Percentiles rank a stretch among this genome's conserved stretches.
phyloP scores from a whole-genome alignment of 2,888 invertebrate genomes.

The Pollenia griseotomentosa region DNA sequence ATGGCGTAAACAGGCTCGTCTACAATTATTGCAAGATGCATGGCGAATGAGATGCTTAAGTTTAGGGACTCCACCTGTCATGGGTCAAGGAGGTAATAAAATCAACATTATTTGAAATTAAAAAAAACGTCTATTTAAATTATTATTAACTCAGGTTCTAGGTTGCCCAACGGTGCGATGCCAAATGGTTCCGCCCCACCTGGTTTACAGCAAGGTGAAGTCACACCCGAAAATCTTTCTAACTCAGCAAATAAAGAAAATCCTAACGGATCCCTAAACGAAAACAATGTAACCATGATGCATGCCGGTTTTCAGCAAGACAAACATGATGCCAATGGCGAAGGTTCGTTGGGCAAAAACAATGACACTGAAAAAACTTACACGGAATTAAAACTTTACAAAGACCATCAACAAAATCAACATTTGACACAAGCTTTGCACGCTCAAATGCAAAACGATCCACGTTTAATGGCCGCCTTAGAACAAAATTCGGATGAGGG shows the following conservation, averaged over 20 bases:
- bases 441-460: constrained; percentile 72
- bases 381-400: constrained; percentile 83
- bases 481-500: constrained; percentile 81
- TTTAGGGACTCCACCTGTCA: constrained; percentile 87
- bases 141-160: constrained; percentile 71
- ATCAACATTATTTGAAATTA: background rate
- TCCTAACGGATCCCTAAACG: constrained; percentile 72
- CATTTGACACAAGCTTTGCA: constrained; percentile 68
- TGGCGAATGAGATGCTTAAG: constrained; percentile 96
- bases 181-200: constrained; percentile 72
- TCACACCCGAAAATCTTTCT: constrained; percentile 81
- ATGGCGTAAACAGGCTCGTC: constrained; percentile 94
- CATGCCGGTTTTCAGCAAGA: constrained; percentile 83
- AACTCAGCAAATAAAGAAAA: constrained; percentile 76
- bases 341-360: constrained; percentile 71
- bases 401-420: constrained; percentile 76
- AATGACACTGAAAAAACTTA: constrained; percentile 81
- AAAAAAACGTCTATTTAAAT: background rate
- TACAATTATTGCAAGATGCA: constrained; percentile 94
- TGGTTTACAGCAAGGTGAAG: constrained; percentile 70
- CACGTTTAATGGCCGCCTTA: constrained; percentile 75
- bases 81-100: constrained; percentile 84
- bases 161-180: constrained; percentile 63
- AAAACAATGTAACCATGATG: constrained; percentile 82
- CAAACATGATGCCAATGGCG: constrained; percentile 69